Evolutionary conservation across 2,113 vertebrate genomes (phyloP), one percentile per base, ranked within the genome.

Genomic region (Centrocercus urophasianus): DNA sequence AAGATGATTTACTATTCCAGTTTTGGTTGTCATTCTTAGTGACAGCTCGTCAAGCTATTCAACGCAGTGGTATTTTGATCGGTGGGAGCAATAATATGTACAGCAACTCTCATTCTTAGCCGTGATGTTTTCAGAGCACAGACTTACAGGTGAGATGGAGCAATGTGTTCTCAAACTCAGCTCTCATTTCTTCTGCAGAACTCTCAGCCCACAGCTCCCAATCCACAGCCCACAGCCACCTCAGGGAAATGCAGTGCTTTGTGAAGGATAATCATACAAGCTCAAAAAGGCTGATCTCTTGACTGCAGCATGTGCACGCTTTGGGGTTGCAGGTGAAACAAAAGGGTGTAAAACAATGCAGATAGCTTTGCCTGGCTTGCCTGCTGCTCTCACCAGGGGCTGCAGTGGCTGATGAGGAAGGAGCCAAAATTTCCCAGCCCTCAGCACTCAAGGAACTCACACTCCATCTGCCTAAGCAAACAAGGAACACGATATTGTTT

Each of bases 1-100:
- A 1, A 47, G 50, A 10, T 16, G 21, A 21, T 74, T 63, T 18
- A 12, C 36, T 25, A 0, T 15, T 25, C 64, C 42, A 5, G 4
- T 1, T 10, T 28, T 28, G 50, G 38, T 11, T 65, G 28, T 43
- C 48, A 16, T 20, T 65, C 60, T 24, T 6, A 4, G 15, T 4
- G 13, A 25, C 3, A 47, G 45, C n/a, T 34, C 54, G 5, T 40
- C 11, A 2, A 11, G n/a, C 76, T n/a, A 3, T 6, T 28, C 52
- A 14, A n/a, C 28, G 87, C 0, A 38, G 36, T 36, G 18, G 10
- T 8, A 19, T 38, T 66, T 17, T 25, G 24, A 13, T 25, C 78
- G 10, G n/a, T 0, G 0, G 15, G 28, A 17, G 54, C 54, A n/a
- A 15, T 4, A 42, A 32, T 14, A n/a, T 0, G 28, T 57, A 42